A percentile compares a stretch with the other conserved stretches of the same genome.
phyloP scores from a whole-genome alignment of 2,797 vertebrate genomes.

The Galagoides demidoff region DNA sequence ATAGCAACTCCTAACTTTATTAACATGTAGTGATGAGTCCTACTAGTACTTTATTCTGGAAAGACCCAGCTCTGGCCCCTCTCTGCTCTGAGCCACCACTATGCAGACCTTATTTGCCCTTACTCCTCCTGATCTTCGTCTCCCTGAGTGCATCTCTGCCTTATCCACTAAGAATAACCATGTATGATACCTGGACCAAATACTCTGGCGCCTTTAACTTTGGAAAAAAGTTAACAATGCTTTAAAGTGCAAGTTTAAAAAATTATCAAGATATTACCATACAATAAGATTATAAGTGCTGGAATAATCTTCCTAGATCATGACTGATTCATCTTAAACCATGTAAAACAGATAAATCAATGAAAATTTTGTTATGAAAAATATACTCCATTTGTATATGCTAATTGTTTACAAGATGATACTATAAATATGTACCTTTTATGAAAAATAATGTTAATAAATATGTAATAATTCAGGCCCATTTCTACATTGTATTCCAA shows the following conservation, averaged over 20 bases:
- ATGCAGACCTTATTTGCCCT: background rate
- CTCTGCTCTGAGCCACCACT: background rate
- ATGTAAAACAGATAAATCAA: background rate
- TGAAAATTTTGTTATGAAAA: slow-evolving; percentile 26
- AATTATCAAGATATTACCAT: background rate
- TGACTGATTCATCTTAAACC: background rate
- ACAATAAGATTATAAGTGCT: background rate
- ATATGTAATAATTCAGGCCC: background rate
- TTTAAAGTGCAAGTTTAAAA: background rate
- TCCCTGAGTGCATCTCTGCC: background rate
- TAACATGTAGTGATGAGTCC: background rate
- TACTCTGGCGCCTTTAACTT: background rate
- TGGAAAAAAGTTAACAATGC: background rate
- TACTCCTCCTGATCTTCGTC: background rate
- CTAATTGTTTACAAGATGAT: background rate
- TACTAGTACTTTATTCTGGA: background rate
- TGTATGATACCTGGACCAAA: background rate
- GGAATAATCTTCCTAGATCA: background rate
- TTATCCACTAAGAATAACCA: background rate
- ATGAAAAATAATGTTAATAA: background rate
- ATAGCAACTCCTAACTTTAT: background rate
- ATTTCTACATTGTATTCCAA: background rate
- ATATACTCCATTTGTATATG: background rate
- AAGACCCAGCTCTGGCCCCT: background rate
- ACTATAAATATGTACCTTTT: background rate